phyloP scores from a whole-genome alignment of 1,140 invertebrate species.

The Mya arenaria region DNA sequence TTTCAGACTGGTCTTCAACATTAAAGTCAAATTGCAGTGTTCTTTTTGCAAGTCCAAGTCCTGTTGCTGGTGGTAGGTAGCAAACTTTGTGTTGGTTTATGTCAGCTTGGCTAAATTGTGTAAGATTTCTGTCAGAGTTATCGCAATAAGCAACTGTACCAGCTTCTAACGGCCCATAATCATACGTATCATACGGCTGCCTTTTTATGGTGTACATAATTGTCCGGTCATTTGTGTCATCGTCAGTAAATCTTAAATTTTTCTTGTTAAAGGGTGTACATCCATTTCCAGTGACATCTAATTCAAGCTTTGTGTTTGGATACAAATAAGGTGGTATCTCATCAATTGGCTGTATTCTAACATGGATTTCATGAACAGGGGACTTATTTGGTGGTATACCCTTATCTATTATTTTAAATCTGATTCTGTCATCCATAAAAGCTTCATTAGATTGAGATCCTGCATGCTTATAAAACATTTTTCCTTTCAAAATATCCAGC shows the following conservation, averaged over 20 bases:
- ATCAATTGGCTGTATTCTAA: constrained; percentile 80
- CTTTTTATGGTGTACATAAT: constrained; percentile 73
- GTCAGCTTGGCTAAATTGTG: constrained; percentile 79
- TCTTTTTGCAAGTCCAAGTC: constrained; percentile 78
- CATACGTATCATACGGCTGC: constrained; percentile 77
- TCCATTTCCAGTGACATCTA: constrained; percentile 79
- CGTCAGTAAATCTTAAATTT: constrained; percentile 77
- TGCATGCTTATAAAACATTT: constrained; percentile 79
- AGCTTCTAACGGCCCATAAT: constrained; percentile 71
- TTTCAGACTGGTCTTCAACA: constrained; percentile 79
- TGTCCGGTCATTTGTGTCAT: constrained; percentile 76
- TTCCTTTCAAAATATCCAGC: constrained; percentile 79
- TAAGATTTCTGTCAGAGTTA: constrained; percentile 66
- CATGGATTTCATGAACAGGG: constrained; percentile 71
- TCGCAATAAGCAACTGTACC: constrained; percentile 79
- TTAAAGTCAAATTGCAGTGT: constrained; percentile 79
- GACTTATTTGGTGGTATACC: constrained; percentile 80
- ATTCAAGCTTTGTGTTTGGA: constrained; percentile 71
- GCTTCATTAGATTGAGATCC: constrained; percentile 72
- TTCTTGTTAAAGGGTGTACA: constrained; percentile 77
- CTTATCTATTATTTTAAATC: constrained; percentile 76
- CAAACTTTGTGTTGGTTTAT: constrained; percentile 81
- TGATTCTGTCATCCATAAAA: constrained; percentile 75
- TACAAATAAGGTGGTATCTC: constrained; percentile 77
- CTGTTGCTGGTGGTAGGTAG: constrained; percentile 77